Conservation (phyloP, 2,113 vertebrate genomes). For the Ctenodactylus gundi region DNA sequence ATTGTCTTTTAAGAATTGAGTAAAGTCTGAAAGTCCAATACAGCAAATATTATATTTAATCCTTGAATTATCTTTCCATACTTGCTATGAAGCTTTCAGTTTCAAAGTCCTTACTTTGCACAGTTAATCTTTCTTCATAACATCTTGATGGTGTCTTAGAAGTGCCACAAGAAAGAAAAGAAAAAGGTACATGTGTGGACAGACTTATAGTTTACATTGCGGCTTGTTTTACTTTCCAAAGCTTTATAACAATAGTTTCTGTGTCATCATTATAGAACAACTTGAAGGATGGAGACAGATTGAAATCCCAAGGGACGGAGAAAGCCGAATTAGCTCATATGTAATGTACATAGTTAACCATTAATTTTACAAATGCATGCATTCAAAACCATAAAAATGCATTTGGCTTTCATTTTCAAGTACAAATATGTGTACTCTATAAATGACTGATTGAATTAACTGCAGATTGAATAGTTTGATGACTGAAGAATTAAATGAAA, state of each 20-base stretch:
- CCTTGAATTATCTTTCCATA: neutral
- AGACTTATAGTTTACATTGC: neutral
- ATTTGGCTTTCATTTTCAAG: neutral
- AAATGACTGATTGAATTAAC: neutral
- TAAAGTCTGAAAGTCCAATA: neutral
- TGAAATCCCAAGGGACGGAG: neutral
- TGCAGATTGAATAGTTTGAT: neutral
- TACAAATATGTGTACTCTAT: neutral
- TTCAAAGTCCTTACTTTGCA: neutral
- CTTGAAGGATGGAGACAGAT: neutral
- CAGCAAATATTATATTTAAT: neutral
- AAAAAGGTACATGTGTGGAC: neutral
- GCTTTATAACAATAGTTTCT: neutral
- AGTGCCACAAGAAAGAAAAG: neutral
- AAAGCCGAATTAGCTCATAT: neutral
- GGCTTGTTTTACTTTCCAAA: constrained; percentile 21
- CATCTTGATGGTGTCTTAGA: neutral
- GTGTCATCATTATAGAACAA: neutral
- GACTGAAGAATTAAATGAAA: neutral
- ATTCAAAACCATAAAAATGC: neutral
- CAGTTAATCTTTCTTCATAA: neutral
- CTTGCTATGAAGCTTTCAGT: neutral
- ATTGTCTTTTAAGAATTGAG: neutral
- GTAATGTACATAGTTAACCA: neutral
- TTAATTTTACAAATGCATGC: constrained; percentile 36